Evolutionary conservation across 2,888 invertebrate genomes (phyloP), one percentile per base, ranked within the genome.

Genomic region (Lordiphosa andalusiaca): DNA sequence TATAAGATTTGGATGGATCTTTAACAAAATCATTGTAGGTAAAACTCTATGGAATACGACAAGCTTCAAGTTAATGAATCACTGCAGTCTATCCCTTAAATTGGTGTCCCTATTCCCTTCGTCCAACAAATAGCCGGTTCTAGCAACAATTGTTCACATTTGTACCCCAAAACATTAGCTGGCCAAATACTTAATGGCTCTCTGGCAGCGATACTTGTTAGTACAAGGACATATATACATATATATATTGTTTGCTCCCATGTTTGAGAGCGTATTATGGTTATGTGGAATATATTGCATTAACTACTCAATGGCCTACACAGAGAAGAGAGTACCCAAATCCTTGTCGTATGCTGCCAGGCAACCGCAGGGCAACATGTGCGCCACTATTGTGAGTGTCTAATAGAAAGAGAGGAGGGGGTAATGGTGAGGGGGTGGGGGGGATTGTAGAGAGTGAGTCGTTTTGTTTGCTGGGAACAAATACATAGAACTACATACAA

Each of bases 401-500:
- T 5, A 30, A 30, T 30, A 30, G n/a, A 25, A 13, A 41, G 33
- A n/a, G 35, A 36, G 21, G 10, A 33, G 21, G 5, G 21, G 6
- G n/a, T n/a, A n/a, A n/a, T 16, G 16, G 16, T 16, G 16, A n/a
- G n/a, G n/a, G n/a, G 16, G 16, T 16, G 38, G 21, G 5, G 21
- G 6, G n/a, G n/a, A n/a, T n/a, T n/a, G n/a, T 30, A 6, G 36
- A 10, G 49, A 23, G 16, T 10, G 10, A 16, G 48, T 6, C 25
- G 50, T 25, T 46, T 50, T 58, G 59, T 60, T 50, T 58, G 51
- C 44, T 59, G 59, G 59, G 59, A 60, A 60, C 59, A 60, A 60
- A 60, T 51, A 30, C 30, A 30, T 9, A 60, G 35, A 44, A 46
- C 38, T 19, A 57, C 59, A 60, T 30, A 39, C 39, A 30, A 61